These are phyloP conservation scores for Mythimna lalbum DNA, from an alignment of 2,888 invertebrate genomes.

Conservation along the genomic window DNA sequence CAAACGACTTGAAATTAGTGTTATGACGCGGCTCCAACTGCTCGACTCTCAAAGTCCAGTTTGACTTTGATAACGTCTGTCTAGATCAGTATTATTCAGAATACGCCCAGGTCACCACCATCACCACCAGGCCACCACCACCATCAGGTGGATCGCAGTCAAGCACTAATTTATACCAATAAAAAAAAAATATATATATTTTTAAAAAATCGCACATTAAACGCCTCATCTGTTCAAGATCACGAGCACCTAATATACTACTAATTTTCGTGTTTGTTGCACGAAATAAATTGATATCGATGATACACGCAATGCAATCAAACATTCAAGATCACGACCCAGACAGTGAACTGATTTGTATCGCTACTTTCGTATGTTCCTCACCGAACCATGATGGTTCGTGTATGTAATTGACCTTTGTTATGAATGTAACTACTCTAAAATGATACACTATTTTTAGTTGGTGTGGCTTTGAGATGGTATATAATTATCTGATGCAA, in stretches of 20 bases:
- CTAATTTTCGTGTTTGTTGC: not conserved
- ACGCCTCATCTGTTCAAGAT: not conserved
- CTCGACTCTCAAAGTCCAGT: no score
- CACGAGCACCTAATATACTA: not conserved
- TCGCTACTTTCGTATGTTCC: constrained; percentile 48
- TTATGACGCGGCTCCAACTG: no score
- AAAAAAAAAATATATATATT: no score
- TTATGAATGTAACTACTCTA: not conserved
- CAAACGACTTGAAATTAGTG: no score
- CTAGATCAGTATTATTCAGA: no score
- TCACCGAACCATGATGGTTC: constrained; percentile 9
- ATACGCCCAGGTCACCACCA: no score
- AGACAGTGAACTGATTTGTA: constrained; percentile 44
- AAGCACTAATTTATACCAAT: no score
- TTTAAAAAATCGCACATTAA: no score
- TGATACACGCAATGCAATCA: constrained; percentile 64
- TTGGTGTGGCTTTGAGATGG: not conserved
- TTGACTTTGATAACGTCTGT: no score
- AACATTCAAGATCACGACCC: constrained; percentile 62
- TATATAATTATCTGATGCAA: no score
- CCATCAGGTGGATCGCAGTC: no score
- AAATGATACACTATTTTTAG: not conserved
- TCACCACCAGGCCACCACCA: no score
- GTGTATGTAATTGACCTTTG: not conserved
- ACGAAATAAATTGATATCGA: constrained; percentile 53